These are phyloP conservation scores for Speoplatyrhinus poulsoni DNA, from an alignment of 2,113 vertebrate species.

Conservation along the genomic window DNA sequence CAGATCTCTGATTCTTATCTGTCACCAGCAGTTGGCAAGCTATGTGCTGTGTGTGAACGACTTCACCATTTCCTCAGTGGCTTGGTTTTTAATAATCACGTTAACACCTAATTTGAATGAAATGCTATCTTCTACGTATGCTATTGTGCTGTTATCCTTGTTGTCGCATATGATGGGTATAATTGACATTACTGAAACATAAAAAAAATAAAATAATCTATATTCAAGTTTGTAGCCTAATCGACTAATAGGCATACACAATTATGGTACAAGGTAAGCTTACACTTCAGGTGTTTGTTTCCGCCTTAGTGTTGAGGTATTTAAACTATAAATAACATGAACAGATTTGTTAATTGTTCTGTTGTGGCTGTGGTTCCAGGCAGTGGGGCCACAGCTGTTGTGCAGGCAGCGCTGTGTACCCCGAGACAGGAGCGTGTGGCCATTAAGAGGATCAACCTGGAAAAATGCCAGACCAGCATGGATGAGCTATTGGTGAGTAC, in stretches of 20 bases:
- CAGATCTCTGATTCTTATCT: constrained; percentile 60
- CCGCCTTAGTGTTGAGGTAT: constrained; percentile 14
- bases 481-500: constrained; percentile 94
- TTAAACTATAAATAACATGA: neutral
- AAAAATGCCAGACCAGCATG: constrained; percentile 99
- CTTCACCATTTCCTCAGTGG: constrained; percentile 21
- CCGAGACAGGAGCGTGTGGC: constrained; percentile 96
- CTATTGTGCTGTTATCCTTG: constrained; percentile 9
- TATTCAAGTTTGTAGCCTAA: neutral
- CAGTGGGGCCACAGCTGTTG: constrained; percentile 96
- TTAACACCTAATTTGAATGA: neutral
- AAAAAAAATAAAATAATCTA: neutral
- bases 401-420: constrained; percentile 95
- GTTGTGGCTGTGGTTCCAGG: constrained; percentile 79
- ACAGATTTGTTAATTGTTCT: constrained; percentile 23
- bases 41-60: constrained; percentile 34
- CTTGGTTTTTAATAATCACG: constrained; percentile 33
- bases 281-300: neutral
- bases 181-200: constrained; percentile 12
- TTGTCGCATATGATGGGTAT: neutral
- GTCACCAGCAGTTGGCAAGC: constrained; percentile 49
- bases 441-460: constrained; percentile 99
- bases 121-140: neutral
- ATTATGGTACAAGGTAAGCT: neutral
- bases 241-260: neutral